Evolutionary conservation across 2,113 vertebrate species (phyloP).

Genomic region (Cochlearius cochlearius): DNA sequence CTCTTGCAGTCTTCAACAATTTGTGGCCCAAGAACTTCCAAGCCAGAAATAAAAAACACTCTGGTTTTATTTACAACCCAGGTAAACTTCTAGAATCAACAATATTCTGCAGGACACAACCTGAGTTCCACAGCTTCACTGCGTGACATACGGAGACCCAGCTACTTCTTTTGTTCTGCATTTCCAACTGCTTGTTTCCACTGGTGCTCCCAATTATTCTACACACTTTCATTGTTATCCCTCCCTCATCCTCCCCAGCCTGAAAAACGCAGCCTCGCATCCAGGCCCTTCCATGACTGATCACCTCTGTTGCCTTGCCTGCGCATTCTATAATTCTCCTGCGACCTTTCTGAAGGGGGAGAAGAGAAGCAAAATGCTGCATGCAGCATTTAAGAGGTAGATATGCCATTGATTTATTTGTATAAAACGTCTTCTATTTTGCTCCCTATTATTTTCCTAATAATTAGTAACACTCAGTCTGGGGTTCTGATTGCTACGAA

Average conservation of each 20-base stretch:
- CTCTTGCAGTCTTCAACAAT: not conserved
- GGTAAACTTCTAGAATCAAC: not conserved
- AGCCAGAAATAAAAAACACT: not conserved
- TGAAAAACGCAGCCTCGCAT: not conserved
- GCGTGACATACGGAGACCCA: not conserved
- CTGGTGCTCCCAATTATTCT: not conserved
- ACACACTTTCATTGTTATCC: not conserved
- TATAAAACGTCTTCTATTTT: not conserved
- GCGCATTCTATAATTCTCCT: not conserved
- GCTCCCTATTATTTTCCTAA: not conserved
- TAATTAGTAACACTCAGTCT: not conserved
- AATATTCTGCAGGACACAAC: not conserved
- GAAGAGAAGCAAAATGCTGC: not conserved
- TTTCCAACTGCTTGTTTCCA: not conserved
- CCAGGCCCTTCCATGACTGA: not conserved
- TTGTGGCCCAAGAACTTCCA: not conserved
- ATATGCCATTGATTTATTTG: not conserved
- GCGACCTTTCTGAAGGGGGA: not conserved
- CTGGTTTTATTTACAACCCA: not conserved
- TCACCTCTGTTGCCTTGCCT: not conserved
- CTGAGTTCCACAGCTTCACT: not conserved
- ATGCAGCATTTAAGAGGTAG: fast-evolving
- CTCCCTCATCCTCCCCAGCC: not conserved
- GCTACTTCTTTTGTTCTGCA: not conserved
- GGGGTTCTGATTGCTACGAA: not conserved